Base-by-base conservation (phyloP, 2,113 vertebrate genomes). In the Carassius gibelio region DNA sequence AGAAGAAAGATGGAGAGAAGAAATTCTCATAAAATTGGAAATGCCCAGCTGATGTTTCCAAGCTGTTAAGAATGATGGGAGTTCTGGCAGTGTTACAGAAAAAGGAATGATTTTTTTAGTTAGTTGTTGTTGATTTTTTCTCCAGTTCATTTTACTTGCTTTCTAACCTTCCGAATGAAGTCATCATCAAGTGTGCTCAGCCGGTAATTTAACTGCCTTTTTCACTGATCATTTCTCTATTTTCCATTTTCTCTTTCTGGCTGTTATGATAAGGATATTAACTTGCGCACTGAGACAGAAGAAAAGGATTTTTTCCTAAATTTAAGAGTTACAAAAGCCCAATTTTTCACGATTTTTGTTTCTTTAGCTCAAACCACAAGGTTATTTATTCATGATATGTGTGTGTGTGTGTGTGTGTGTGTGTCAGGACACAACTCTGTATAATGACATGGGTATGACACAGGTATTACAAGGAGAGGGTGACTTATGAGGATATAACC, bases 1-100 rank as follows among this genome's bases (percentile, higher is more conserved):
- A 66, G 21, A 15, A 79, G 64, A 79, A 64, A 61, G 75, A 71
- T 36, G 10, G 81, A 84, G 45, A 61, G 19, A 82, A 82, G 71
- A 62, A 50, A 76, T 62, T 78, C 21, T 74, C 48, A 80, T 80
- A 83, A 83, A 48, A 59, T 75, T 83, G 69, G 36, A 78, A 83
- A 74, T 86, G 50, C 79, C 85, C 80, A 17, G 64, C 75, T 75
- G 87, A 86, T 88, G 84, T 74, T 86, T 85, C 78, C 84, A 84
- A 80, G 75, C 75, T 86, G 87, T 45, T 72, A 64, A 61, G 34
- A 57, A 34, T 87, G 66, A 57, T 38, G 76, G 10, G 75, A 61
- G 62, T 68, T 66, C 36, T 57, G 34, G 62, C 23, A 48, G 59
- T 34, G 61, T 50, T 66, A 38, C 6, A 0, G 59, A 64, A 61